Evolutionary conservation across 1,140 invertebrate genomes (phyloP), one percentile per base, ranked within the genome.

Genomic region (Heliconius nattereri): DNA sequence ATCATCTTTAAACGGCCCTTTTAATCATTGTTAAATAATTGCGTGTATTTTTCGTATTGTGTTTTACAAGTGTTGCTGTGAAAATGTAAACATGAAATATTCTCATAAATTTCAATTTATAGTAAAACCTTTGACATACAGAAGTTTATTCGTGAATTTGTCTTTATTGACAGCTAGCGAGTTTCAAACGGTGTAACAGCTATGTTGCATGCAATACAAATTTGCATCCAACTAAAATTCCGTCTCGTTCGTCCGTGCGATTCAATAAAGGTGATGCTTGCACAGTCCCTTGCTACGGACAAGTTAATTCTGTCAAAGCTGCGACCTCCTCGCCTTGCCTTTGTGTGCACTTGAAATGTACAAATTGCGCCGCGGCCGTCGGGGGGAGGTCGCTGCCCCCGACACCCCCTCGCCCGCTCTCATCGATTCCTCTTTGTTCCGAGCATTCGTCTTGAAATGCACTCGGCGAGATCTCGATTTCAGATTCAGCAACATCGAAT

Each of bases 231-330:
- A 76, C 79, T 81, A 81, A 81, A 81, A 77, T 74, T 73, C 79
- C 76, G 71, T 81, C 73, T 78, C 80, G 80, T 81, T 75, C 72
- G 74, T 71, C 66, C 73, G 76, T 75, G 76, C 84, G 75, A 85
- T 90, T 86, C 86, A 90, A 92, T 94, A 92, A 89, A 92, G 89
- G 89, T 90, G 88, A 87, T 85, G 84, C 85, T 88, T 83, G 81
- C 83, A 81, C 78, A 82, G 81, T 87, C 80, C 76, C 80, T 87
- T 89, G 87, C 85, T 85, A 89, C 87, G 87, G 91, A 92, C 91
- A 92, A 94, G 92, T 94, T 93, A 94, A 94, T 94, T 92, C 90
- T 93, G 92, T 94, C 91, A 93, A 93, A 92, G 91, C 91, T 87
- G 89, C 89, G 90, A 93, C 88, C 90, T 91, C 89, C 88, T 91